A percentile compares a stretch with the other conserved stretches of the same genome.
Conservation (phyloP, 2,888 invertebrate species). For the Endotricha flammealis region DNA sequence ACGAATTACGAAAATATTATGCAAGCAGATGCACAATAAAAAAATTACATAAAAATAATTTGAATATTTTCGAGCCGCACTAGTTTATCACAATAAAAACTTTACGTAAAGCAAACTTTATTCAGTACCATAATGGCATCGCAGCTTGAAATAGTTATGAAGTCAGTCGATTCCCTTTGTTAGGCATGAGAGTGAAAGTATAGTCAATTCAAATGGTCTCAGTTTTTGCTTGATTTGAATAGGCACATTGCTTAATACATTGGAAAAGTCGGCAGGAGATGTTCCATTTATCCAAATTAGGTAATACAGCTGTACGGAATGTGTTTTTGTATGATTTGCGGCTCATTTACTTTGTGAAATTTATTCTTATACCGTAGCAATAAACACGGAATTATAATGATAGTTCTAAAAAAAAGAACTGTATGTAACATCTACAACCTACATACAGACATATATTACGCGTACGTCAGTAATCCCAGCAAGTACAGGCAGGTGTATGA, state of each 20-base stretch:
- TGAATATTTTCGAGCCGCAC: not conserved
- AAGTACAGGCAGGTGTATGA: no score
- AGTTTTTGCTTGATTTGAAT: slow-evolving; percentile 6
- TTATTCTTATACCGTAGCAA: no score
- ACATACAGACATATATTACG: no score
- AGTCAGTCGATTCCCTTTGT: slow-evolving; percentile 11
- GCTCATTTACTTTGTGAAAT: no score
- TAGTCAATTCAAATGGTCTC: not conserved
- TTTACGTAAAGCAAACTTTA: not conserved
- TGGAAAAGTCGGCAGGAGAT: slow-evolving; percentile 1
- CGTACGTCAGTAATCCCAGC: no score
- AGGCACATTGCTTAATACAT: slow-evolving; percentile 8
- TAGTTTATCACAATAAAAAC: slow-evolving; percentile 3
- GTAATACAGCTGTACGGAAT: not conserved
- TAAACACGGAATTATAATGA: no score
- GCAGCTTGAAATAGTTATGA: slow-evolving; percentile 7
- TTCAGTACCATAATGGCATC: slow-evolving; percentile 7
- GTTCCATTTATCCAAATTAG: slow-evolving; percentile 6
- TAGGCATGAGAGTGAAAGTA: slow-evolving; percentile 11
- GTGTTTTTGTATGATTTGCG: not conserved
- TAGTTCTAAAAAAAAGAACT: no score
- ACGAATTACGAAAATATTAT: no score
- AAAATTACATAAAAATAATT: no score
- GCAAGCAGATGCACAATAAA: no score
- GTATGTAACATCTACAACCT: no score